phyloP scores from a whole-genome alignment of 2,797 vertebrate species.

The Hephaestus fuliginosus region DNA sequence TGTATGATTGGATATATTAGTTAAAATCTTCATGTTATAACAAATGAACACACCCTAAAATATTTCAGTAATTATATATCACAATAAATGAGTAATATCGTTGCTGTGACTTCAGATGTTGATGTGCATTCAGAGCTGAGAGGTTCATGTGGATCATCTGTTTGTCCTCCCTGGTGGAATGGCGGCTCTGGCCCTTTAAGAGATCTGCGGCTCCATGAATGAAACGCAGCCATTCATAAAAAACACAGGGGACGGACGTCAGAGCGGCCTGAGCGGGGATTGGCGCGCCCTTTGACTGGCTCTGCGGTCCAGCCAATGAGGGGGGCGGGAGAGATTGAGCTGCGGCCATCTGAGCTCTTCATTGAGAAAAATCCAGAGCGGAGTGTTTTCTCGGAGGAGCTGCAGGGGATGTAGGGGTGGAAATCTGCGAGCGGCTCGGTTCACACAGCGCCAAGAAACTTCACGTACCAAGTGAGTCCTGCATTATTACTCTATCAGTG shows the following conservation, averaged over 20 bases:
- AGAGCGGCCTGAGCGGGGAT: slow-evolving; percentile 49
- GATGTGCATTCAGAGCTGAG: neutral
- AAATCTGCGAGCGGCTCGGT: slow-evolving; percentile 32
- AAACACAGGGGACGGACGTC: slow-evolving; percentile 63
- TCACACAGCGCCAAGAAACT: slow-evolving; percentile 45
- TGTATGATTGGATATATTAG: neutral
- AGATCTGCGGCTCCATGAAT: slow-evolving; percentile 78
- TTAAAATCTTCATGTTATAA: neutral
- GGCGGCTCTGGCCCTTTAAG: slow-evolving; percentile 78
- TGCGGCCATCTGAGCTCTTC: slow-evolving; percentile 62
- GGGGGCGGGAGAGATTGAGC: neutral
- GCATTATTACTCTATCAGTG: neutral
- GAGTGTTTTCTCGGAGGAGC: slow-evolving; percentile 63
- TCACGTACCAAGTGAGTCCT: slow-evolving; percentile 55
- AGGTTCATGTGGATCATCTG: neutral
- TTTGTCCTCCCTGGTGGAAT: neutral
- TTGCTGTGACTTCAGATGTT: neutral
- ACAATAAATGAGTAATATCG: no score
- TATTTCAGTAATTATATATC: neutral
- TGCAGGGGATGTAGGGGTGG: slow-evolving; percentile 65
- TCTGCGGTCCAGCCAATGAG: slow-evolving; percentile 67
- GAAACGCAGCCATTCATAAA: slow-evolving; percentile 89
- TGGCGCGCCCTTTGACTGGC: slow-evolving; percentile 72
- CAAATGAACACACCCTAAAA: neutral
- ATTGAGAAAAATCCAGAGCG: slow-evolving; percentile 84